A percentile compares a stretch with the other conserved stretches of the same genome.
Conservation (phyloP, 2,113 vertebrate species). For the Anser brachyrhynchus region DNA sequence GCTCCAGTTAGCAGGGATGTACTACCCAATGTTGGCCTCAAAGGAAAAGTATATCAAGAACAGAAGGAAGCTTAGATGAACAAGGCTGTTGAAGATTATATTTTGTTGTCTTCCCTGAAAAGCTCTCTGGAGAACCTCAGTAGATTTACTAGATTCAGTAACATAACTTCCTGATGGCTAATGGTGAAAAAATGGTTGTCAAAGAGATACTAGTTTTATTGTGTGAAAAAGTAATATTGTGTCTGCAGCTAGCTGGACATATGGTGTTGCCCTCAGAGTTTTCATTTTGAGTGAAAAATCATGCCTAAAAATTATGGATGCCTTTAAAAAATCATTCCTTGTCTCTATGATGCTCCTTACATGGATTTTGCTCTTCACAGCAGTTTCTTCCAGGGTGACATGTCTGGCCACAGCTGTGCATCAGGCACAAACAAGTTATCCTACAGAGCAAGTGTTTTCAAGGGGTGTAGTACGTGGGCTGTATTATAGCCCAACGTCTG, state of each 20-base stretch:
- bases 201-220: background rate
- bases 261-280: background rate
- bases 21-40: background rate
- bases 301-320: background rate
- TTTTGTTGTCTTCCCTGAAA: conserved; percentile 21
- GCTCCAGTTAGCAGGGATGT: background rate
- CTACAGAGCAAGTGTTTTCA: background rate
- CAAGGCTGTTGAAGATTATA: background rate
- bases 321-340: conserved; percentile 26
- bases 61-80: background rate
- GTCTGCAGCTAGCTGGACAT: background rate
- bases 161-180: background rate
- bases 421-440: background rate
- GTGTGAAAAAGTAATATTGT: background rate
- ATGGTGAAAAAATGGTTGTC: background rate
- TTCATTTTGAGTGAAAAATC: background rate
- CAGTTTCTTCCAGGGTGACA: background rate
- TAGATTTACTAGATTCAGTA: conserved; percentile 32
- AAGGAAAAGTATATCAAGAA: conserved; percentile 15
- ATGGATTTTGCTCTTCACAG: conserved; percentile 13
- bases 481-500: background rate
- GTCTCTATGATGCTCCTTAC: background rate
- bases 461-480: background rate
- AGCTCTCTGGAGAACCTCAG: background rate
- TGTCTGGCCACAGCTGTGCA: background rate